Percentiles rank a stretch among this genome's conserved stretches.
Evolutionary conservation across 2,113 vertebrate genomes (phyloP).

Genomic region (Vidua chalybeata): DNA sequence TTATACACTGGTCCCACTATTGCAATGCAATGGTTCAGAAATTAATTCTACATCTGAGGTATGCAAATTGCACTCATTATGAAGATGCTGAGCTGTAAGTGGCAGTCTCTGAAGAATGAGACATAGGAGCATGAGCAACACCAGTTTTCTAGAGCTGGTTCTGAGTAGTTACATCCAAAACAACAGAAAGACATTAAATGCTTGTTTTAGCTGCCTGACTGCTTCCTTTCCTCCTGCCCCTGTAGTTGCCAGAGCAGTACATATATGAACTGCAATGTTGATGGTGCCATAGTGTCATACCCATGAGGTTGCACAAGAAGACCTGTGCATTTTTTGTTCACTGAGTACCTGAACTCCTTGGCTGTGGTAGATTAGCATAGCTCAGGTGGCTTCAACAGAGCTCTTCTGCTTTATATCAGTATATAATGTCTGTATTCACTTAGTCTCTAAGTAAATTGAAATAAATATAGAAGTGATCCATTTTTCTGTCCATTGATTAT

Average conservation of each 20-base stretch:
- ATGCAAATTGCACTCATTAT: background rate
- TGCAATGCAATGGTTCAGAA: background rate
- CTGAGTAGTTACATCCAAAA: background rate
- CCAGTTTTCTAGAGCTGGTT: background rate
- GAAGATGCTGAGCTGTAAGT: background rate
- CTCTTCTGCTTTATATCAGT: background rate
- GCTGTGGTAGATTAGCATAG: background rate
- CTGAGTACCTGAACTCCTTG: background rate
- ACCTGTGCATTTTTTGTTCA: background rate
- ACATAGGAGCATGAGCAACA: background rate
- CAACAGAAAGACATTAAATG: background rate
- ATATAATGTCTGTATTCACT: background rate
- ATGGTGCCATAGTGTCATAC: background rate
- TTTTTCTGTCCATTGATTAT: background rate
- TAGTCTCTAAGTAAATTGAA: background rate
- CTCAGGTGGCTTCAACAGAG: background rate
- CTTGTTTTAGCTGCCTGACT: background rate
- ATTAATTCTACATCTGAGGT: background rate
- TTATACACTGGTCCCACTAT: background rate
- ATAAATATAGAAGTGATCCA: accelerated
- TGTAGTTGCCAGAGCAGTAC: background rate
- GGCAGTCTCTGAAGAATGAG: background rate
- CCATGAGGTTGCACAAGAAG: background rate
- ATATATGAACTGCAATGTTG: accelerated
- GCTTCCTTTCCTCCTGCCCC: background rate